Conservation (phyloP, 2,888 invertebrate genomes). For the Nemurella pictetii region DNA sequence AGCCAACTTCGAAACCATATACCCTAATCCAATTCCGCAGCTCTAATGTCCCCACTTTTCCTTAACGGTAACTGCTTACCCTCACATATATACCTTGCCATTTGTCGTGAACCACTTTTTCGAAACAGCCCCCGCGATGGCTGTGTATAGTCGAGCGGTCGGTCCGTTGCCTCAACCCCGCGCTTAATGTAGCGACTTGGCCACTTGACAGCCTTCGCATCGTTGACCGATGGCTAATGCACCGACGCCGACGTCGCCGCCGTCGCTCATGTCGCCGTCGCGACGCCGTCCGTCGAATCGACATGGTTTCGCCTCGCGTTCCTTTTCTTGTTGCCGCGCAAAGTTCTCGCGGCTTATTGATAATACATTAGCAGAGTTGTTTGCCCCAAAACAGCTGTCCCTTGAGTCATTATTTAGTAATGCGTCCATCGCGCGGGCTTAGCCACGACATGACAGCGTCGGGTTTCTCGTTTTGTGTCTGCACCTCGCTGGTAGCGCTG, state of each 20-base stretch:
- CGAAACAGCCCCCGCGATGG: not conserved
- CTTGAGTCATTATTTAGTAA: not conserved
- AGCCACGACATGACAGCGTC: not conserved
- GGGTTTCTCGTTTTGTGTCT: not conserved
- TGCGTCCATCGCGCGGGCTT: not conserved
- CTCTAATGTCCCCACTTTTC: not conserved
- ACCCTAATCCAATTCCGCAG: not conserved
- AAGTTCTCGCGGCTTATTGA: not conserved
- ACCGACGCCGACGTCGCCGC: not conserved
- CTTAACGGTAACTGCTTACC: not conserved
- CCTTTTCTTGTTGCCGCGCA: not conserved
- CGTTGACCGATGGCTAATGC: not conserved
- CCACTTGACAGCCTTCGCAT: not conserved
- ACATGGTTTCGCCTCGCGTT: not conserved
- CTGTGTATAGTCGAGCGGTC: not conserved
- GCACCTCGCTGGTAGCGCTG: too few species aligned
- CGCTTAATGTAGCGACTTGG: not conserved
- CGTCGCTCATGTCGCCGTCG: not conserved
- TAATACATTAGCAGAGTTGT: not conserved
- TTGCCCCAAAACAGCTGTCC: not conserved
- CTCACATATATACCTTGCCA: not conserved
- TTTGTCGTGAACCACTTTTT: not conserved
- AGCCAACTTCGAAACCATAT: not conserved
- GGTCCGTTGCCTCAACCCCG: too few species aligned
- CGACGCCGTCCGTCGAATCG: not conserved